These are phyloP conservation scores for Caenorhabditis sinica DNA, from an alignment of 2,888 invertebrate genomes.

Conservation along the genomic window DNA sequence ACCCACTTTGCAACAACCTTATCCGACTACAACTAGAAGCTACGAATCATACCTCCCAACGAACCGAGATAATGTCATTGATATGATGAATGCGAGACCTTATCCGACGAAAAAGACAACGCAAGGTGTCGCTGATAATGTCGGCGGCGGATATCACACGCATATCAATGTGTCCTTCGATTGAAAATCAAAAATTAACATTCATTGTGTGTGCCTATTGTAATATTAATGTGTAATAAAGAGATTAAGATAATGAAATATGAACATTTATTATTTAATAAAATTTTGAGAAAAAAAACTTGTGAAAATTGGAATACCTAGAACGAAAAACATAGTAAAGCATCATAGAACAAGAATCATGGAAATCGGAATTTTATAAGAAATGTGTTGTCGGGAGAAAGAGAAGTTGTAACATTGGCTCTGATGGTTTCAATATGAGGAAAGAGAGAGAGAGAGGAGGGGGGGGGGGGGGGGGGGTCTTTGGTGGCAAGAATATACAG, in stretches of 20 bases:
- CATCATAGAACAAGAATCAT: conserved; percentile 25
- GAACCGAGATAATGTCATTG: conserved; percentile 11
- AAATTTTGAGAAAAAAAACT: background rate
- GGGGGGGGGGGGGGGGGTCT: background rate
- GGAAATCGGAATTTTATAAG: conserved; percentile 7
- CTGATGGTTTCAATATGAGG: conserved; percentile 1
- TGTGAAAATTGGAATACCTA: background rate
- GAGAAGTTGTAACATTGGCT: conserved; percentile 30
- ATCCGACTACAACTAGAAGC: conserved; percentile 36
- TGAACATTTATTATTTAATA: background rate
- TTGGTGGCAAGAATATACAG: conserved; percentile 45
- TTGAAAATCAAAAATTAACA: conserved; percentile 36
- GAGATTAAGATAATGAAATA: background rate
- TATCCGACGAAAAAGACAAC: background rate
- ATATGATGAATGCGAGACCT: conserved; percentile 31
- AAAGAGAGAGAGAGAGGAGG: too few relatives aligned
- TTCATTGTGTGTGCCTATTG: conserved; percentile 23
- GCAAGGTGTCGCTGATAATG: conserved; percentile 9
- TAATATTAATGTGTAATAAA: conserved; percentile 13
- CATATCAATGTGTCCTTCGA: conserved; percentile 53
- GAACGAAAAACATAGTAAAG: conserved; percentile 9
- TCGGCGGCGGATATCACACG: conserved; percentile 54
- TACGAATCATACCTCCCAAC: conserved; percentile 36
- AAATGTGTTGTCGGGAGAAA: background rate
- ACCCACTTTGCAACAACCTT: too few relatives aligned